A percentile compares a stretch with the other conserved stretches of the same genome.
phyloP scores from a whole-genome alignment of 2,888 invertebrate genomes.

The Ophraella communa region DNA sequence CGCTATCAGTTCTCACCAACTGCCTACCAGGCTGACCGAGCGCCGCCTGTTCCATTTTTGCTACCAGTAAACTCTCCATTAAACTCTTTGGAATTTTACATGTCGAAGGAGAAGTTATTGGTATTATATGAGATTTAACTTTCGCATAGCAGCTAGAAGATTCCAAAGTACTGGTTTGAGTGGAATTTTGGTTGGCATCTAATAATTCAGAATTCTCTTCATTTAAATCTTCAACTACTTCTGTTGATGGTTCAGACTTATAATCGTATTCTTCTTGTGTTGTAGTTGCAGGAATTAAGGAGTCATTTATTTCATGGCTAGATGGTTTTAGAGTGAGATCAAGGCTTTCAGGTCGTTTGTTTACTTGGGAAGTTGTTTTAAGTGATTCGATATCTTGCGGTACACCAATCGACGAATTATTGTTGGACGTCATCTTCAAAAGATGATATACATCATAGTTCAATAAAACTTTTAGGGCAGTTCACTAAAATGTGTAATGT shows the following conservation, averaged over 20 bases:
- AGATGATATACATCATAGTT: neutral
- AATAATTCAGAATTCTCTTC: neutral
- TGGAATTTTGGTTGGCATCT: constrained; percentile 11
- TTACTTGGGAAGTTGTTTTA: neutral
- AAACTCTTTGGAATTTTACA: constrained; percentile 71
- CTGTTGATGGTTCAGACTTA: neutral
- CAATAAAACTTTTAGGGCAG: neutral
- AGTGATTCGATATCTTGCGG: neutral
- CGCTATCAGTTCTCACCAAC: constrained; percentile 76
- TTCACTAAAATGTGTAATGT: neutral
- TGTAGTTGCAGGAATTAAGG: constrained; percentile 2
- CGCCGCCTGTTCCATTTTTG: constrained; percentile 79
- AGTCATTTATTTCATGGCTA: neutral
- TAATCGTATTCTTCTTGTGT: neutral
- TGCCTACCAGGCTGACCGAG: constrained; percentile 57
- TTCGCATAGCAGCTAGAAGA: neutral
- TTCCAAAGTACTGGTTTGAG: neutral
- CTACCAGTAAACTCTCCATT: constrained; percentile 81
- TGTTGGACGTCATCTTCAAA: neutral
- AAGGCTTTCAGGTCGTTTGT: neutral
- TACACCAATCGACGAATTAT: neutral
- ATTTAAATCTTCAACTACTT: neutral
- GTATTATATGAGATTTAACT: neutral
- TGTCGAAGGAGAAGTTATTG: neutral
- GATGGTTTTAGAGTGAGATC: constrained; percentile 2